These are phyloP conservation scores for Caenorhabditis wallacei DNA, from an alignment of 2,888 invertebrate genomes.

Conservation along the genomic window DNA sequence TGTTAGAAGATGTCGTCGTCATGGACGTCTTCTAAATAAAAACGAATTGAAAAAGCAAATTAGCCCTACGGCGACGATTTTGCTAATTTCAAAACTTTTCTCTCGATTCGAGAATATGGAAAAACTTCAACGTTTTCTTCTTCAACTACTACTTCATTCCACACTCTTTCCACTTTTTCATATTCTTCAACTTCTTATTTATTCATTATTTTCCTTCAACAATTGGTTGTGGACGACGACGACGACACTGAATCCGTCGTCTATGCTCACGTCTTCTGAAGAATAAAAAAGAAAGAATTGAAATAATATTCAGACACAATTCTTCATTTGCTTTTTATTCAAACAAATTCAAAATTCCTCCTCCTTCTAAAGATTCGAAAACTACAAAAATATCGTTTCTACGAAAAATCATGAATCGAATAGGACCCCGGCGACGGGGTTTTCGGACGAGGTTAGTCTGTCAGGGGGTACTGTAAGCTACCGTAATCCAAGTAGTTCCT, in stretches of 20 bases:
- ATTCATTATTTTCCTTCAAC: constrained; percentile 64
- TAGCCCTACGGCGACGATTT: constrained; percentile 45
- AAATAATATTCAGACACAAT: constrained; percentile 6
- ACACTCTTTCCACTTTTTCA: constrained; percentile 22
- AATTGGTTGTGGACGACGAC: constrained; percentile 56
- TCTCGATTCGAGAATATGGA: constrained; percentile 25
- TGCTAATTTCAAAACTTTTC: constrained; percentile 50
- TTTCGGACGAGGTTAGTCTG: constrained; percentile 63
- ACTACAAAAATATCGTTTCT: constrained; percentile 59
- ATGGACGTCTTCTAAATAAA: constrained; percentile 2
- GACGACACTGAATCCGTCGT: constrained; percentile 13
- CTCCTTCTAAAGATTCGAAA: constrained; percentile 43
- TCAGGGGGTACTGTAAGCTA: too few species aligned
- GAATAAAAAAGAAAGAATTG: constrained; percentile 15
- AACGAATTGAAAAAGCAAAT: too few species aligned
- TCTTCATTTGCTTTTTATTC: constrained; percentile 37
- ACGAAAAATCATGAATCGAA: constrained; percentile 65
- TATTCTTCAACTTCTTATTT: constrained; percentile 62
- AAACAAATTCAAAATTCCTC: constrained; percentile 56
- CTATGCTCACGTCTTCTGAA: constrained; percentile 9
- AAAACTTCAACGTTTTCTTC: constrained; percentile 48
- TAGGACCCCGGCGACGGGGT: constrained; percentile 63
- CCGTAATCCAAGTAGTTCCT: too few species aligned
- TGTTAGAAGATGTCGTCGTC: neutral
- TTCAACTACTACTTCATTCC: neutral